Percentiles rank a stretch among this genome's conserved stretches.
Conservation (phyloP, 30 jellyfish, hydroid and myxozoan genomes). For the Mastigias papua region DNA sequence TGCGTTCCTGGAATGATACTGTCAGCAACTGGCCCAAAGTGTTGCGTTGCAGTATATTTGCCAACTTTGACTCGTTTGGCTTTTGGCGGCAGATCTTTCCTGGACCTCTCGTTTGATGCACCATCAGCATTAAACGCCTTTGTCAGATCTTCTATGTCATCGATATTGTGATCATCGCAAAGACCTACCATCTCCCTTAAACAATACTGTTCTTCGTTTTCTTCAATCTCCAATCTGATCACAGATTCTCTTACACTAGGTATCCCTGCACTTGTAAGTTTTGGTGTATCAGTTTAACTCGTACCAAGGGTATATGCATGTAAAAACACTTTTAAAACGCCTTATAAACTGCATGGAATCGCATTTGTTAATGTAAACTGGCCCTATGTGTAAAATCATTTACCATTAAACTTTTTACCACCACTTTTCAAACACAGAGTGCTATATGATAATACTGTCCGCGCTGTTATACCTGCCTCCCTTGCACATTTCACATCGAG, state of each 20-base stretch:
- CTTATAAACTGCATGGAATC: too few species aligned
- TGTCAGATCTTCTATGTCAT: conserved; percentile 71
- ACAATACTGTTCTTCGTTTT: too few species aligned
- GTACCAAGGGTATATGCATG: too few species aligned
- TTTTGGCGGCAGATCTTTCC: conserved; percentile 52
- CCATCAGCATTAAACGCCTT: conserved; percentile 15
- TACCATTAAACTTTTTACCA: too few species aligned
- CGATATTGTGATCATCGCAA: conserved; percentile 17
- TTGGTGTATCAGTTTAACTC: too few species aligned
- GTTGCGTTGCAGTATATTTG: background rate
- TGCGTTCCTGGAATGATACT: conserved; percentile 96
- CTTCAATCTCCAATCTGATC: background rate
- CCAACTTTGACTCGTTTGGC: background rate
- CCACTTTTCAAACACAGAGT: too few species aligned
- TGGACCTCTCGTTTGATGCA: conserved; percentile 25
- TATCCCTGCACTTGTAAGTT: too few species aligned
- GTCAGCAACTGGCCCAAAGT: conserved; percentile 65
- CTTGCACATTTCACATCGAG: background rate
- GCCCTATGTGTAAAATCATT: too few species aligned
- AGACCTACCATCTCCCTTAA: conserved; percentile 8
- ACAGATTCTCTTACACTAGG: background rate
- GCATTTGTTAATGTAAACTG: too few species aligned
- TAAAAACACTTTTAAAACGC: too few species aligned
- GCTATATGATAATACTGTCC: background rate
- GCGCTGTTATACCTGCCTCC: conserved; percentile 21